Percentiles rank a stretch among this genome's conserved stretches.
Evolutionary conservation across 2,888 invertebrate genomes (phyloP).

Genomic region (Leucoptera coffeella): DNA sequence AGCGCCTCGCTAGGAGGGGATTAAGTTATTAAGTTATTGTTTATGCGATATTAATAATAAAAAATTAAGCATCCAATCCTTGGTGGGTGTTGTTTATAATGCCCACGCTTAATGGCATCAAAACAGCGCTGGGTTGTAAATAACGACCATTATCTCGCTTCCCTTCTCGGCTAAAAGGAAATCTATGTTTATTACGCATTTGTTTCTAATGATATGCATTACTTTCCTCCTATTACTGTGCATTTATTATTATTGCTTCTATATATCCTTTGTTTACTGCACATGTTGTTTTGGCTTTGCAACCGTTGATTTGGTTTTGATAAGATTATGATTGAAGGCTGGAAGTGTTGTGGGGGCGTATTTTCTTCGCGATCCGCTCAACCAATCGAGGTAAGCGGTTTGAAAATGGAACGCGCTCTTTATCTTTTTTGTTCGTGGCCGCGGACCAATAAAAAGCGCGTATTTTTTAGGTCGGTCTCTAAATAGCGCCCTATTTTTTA

Average conservation of each 20-base stretch:
- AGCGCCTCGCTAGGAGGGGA: constrained; percentile 35
- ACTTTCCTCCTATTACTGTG: too few relatives aligned
- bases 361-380: constrained; percentile 22
- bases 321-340: too few relatives aligned
- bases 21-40: constrained; percentile 49
- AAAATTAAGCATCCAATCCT: constrained; percentile 28
- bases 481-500: too few relatives aligned
- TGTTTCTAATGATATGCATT: too few relatives aligned
- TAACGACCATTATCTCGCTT: too few relatives aligned
- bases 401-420: constrained; percentile 21
- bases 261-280: too few relatives aligned
- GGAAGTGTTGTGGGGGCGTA: constrained; percentile 22
- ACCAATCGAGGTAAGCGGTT: constrained; percentile 23
- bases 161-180: too few relatives aligned
- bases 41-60: constrained; percentile 48
- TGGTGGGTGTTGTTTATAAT: constrained; percentile 23
- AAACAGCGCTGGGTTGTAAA: constrained; percentile 24
- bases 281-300: too few relatives aligned
- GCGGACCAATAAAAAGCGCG: constrained; percentile 5
- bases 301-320: too few relatives aligned
- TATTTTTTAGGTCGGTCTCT: too few relatives aligned
- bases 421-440: constrained; percentile 6
- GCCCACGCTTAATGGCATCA: constrained; percentile 12
- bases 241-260: too few relatives aligned
- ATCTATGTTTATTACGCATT: too few relatives aligned